Percentiles rank a stretch among this genome's conserved stretches.
phyloP scores from a whole-genome alignment of 2,888 invertebrate species.

The Tetropium fuscum region DNA sequence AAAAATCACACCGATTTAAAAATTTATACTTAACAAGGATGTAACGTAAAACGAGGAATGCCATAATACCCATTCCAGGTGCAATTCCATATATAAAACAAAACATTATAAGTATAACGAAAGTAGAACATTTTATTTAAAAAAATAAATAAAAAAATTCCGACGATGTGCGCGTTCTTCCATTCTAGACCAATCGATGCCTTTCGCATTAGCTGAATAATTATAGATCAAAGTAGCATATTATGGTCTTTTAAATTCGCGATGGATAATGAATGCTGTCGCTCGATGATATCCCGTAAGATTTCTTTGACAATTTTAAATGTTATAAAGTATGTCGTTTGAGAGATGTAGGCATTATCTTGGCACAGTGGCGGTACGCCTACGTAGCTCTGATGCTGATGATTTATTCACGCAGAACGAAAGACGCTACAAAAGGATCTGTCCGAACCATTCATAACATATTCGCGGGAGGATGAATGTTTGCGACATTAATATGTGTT shows the following conservation, averaged over 20 bases:
- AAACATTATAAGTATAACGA: too few relatives aligned
- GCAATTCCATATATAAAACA: too few relatives aligned
- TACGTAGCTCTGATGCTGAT: neutral
- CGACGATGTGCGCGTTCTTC: constrained; percentile 6
- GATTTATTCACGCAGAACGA: neutral
- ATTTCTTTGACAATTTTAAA: constrained; percentile 28
- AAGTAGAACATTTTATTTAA: too few relatives aligned
- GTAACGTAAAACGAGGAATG: too few relatives aligned
- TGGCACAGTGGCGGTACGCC: constrained; percentile 5
- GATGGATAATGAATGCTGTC: constrained; percentile 14
- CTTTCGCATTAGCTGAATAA: constrained; percentile 28
- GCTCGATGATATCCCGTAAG: constrained; percentile 12
- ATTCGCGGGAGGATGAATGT: too few relatives aligned
- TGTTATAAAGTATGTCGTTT: constrained; percentile 14
- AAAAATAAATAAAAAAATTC: too few relatives aligned
- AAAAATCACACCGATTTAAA: too few relatives aligned
- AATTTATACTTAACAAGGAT: too few relatives aligned
- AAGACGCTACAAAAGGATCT: too few relatives aligned
- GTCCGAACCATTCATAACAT: too few relatives aligned
- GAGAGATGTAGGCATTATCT: neutral
- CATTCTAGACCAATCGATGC: constrained; percentile 14
- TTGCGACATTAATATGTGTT: too few relatives aligned
- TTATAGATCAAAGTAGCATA: constrained; percentile 42
- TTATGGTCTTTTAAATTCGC: constrained; percentile 30
- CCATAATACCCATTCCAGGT: too few relatives aligned